Base-by-base conservation (phyloP, 92 coral and sea anemone genomes). In the Porites rus region DNA sequence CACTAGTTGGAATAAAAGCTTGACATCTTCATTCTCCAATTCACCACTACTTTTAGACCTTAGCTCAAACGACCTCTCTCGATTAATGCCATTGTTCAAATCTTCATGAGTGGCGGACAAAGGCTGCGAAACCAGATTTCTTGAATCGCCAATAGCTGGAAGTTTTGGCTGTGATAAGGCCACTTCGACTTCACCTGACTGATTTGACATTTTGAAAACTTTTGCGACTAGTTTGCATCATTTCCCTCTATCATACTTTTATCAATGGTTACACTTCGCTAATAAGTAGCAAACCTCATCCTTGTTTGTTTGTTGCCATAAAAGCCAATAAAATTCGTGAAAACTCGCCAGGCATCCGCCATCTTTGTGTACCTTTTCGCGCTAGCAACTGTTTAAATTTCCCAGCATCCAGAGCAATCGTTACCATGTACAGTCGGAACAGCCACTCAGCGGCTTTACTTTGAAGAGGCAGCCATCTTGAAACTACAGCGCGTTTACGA, bases 301-400 rank as follows among this genome's bases (percentile, higher is more conserved):
- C 7, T 20, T 4, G 31, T 31, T 10, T 10, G 14, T 58, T 10
- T 10, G 17, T n/a, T 3, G 54, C 56, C 7, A 60, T 1, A 25
- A 81, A 19, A 80, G 68, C 70, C 77, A 62, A 65, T 0, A 72
- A 50, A 25, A 18, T 64, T 3, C 56, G 21, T 51, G 61, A 56
- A 52, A 71, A 18, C 65, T 56, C 58, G 25, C 17, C 62, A 46
- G 58, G 0, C 54, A 65, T 87, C 92, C 90, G 90, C 93, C 92
- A 90, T 85, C 78, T 90, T 94, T 87, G 89, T 94, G 93, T 88
- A 85, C 89, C 88, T 81, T 93, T 91, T 92, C 75, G 91, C 87
- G 94, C 69, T 95, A 93, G 96, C 96, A 95, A 95, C 98, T 93
- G 98, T 88, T 94, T 90, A 93, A 87, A 66, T 72, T 84, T 78